Base-by-base conservation (phyloP, 2,888 invertebrate species). In the Branchellion lobata region DNA sequence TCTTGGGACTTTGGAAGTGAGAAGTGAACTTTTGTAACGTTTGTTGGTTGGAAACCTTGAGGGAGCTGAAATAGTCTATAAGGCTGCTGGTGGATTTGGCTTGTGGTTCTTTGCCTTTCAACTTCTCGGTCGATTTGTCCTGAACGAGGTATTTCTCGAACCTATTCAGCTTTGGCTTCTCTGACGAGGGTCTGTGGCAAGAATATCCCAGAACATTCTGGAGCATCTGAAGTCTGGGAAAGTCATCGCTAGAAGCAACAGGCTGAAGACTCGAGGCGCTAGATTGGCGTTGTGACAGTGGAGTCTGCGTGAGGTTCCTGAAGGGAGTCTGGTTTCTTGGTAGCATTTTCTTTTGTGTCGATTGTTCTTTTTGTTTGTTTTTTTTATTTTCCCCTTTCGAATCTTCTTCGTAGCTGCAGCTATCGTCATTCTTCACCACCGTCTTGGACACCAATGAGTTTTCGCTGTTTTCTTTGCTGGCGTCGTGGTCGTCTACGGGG, bases 111-210 rank as follows among this genome's bases (percentile, higher is more conserved):
- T 5, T 14, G 14, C 14, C 14, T 8, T 40, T 40, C 40, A 40
- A 57, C n/a, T n/a, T n/a, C n/a, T n/a, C n/a, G 24, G 21, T n/a
- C 3, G 14, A 14, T n/a, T 57, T 57, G 61, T 57, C 21, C 21
- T 57, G 61, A 5, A 24, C 21, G n/a, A 57, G 8, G 61, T 57
- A 57, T 57, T 57, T 57, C 61, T 57, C 61, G 21, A 57, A 57
- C 21, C 61, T 8, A 5, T 18, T 3, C 5, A n/a, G 14, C 21
- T 57, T 5, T 57, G 14, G 61, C 24, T 5, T 24, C 21, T 57
- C 61, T 57, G 61, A n/a, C 24, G 61, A 24, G 8, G 61, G 61
- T 5, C 5, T 18, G 3, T 57, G 8, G 47, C 18, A 14, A 3
- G 61, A 5, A n/a, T 57, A 57, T n/a, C 61, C 61, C 14, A 57